A percentile compares a stretch with the other conserved stretches of the same genome.
Conservation (phyloP, 2,797 vertebrate species). For the Gila robusta region DNA sequence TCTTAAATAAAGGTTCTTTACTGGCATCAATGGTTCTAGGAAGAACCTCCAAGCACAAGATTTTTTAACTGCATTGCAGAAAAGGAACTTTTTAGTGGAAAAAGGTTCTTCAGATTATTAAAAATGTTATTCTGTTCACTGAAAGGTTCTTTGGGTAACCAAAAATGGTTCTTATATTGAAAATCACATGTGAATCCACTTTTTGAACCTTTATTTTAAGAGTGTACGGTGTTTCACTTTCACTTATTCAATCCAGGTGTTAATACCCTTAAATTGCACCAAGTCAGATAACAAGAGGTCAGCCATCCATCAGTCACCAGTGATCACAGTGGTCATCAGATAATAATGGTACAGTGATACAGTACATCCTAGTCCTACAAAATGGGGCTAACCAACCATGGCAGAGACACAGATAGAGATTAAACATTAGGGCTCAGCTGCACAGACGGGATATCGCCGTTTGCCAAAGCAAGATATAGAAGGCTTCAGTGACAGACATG, state of each 20-base stretch:
- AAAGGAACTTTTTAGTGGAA: too few species aligned
- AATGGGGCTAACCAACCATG: neutral
- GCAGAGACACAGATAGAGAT: neutral
- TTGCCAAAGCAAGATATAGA: neutral
- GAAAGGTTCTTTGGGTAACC: too few species aligned
- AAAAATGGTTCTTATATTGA: too few species aligned
- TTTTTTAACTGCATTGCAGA: too few species aligned
- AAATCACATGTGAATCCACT: neutral
- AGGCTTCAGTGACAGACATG: neutral
- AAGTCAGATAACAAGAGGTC: conserved; percentile 11
- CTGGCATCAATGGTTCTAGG: neutral
- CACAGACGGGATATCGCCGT: neutral
- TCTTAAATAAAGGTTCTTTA: neutral
- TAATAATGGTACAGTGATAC: conserved; percentile 4
- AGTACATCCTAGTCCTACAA: neutral
- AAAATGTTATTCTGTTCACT: too few species aligned
- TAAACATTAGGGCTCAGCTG: neutral
- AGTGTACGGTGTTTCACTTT: neutral
- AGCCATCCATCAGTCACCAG: neutral
- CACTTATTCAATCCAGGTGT: neutral
- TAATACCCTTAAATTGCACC: neutral
- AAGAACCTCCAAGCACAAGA: neutral
- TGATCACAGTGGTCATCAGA: conserved; percentile 7
- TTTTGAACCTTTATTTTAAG: neutral
- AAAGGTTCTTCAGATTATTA: too few species aligned